Percentiles rank a stretch among this genome's conserved stretches.
phyloP scores from a whole-genome alignment of 1,140 invertebrate genomes.

The Bicyclus anynana region DNA sequence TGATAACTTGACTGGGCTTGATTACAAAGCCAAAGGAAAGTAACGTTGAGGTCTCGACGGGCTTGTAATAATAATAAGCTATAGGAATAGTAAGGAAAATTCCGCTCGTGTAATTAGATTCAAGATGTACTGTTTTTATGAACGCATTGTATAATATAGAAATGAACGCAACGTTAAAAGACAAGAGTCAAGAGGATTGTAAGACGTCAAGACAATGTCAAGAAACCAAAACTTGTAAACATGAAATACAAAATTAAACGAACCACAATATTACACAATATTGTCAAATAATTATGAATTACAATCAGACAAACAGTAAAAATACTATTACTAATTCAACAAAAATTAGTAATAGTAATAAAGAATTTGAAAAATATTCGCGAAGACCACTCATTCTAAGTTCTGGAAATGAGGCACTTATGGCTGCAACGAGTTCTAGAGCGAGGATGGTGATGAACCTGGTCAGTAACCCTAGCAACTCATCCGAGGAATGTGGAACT shows the following conservation, averaged over 20 bases:
- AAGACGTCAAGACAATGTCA: conserved; percentile 6
- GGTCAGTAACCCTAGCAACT: conserved; percentile 14
- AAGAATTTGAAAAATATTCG: not conserved
- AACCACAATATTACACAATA: too few species aligned
- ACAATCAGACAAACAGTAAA: conserved; percentile 5
- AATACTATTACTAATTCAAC: not conserved
- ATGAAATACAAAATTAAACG: conserved; percentile 14
- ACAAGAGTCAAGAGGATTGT: not conserved
- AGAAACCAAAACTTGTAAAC: conserved; percentile 23
- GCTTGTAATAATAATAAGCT: too few species aligned
- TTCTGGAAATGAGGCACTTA: conserved; percentile 23
- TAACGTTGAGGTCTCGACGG: too few species aligned
- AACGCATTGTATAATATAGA: too few species aligned
- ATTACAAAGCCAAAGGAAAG: too few species aligned
- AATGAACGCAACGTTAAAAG: not conserved
- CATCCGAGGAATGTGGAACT: conserved; percentile 29
- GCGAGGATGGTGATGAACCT: conserved; percentile 30
- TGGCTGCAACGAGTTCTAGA: conserved; percentile 29
- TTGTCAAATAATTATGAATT: conserved; percentile 13
- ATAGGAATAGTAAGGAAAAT: too few species aligned
- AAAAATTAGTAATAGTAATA: conserved; percentile 1
- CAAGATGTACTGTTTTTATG: too few species aligned
- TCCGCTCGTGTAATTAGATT: too few species aligned
- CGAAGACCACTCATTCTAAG: conserved; percentile 27
- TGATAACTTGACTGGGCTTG: too few species aligned